Percentiles rank a stretch among this genome's conserved stretches.
Conservation (phyloP, 2,888 invertebrate species). For the Pyrocoelia pectoralis region DNA sequence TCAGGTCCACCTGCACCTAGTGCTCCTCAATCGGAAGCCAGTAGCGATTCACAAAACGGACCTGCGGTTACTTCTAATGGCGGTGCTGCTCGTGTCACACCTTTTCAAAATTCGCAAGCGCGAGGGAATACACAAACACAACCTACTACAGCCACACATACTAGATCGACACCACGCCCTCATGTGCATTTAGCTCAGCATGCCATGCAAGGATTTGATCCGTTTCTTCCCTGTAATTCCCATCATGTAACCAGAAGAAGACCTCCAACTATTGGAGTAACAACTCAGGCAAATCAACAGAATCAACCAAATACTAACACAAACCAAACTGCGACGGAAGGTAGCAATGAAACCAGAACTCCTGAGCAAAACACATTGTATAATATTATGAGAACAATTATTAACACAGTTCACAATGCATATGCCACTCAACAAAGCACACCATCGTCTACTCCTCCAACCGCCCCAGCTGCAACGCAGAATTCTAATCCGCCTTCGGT, state of each 20-base stretch:
- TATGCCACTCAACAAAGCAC: conserved; percentile 27
- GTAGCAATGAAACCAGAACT: conserved; percentile 2
- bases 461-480: background rate
- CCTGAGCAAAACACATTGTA: conserved; percentile 35
- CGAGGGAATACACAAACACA: conserved; percentile 73
- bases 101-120: conserved; percentile 61
- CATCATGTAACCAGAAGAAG: conserved; percentile 66
- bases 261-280: background rate
- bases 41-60: conserved; percentile 21
- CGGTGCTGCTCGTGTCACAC: conserved; percentile 42
- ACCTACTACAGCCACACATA: conserved; percentile 76
- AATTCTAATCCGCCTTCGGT: conserved; percentile 24
- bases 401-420: conserved; percentile 44
- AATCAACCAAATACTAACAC: background rate
- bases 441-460: conserved; percentile 4
- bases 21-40: conserved; percentile 19
- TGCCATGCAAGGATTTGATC: conserved; percentile 69
- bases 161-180: conserved; percentile 71
- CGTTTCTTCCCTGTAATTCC: conserved; percentile 76
- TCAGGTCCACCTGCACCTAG: conserved; percentile 14
- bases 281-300: background rate
- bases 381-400: conserved; percentile 47
- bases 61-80: conserved; percentile 18
- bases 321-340: conserved; percentile 8
- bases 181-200: conserved; percentile 71